Base-by-base conservation (phyloP, 1,140 invertebrate species). In the Elymnias hypermnestra region DNA sequence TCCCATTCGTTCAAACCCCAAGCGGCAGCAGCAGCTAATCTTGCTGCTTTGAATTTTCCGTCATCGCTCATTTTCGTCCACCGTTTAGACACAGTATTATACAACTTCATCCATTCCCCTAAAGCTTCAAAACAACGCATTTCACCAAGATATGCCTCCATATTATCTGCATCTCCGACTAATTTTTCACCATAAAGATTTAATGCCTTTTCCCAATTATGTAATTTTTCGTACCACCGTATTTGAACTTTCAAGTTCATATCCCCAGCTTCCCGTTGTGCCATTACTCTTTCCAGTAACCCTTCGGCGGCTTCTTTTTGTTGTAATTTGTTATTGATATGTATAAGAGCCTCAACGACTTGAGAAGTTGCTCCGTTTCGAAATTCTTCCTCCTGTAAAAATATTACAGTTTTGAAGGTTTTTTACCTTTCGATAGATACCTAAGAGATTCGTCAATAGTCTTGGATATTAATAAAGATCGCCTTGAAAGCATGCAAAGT, bases 321-420 rank as follows among this genome's bases (percentile, higher is more conserved):
- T 72, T 99, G 98, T 6, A 99, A 84, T 83, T 99, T 99, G 73
- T 99, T 99, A 68, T 99, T 99, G 49, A 99, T 99, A 7, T 96
- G 95, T 61, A 99, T 99, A 0, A 99, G 86, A 2, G 95, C 92
- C 72, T 98, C 97, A 2, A 98, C 92, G 0, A 98, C 94, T 50
- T 94, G 92, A 13, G 93, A 91, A 15, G 89, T 93, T 6, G 83
- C 72, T 21, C 86, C 87, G 13, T 67, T 77, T 55, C 90, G 91
- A 66, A 99, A 99, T 74, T 99, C 97, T 65, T 98, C 95, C 85
- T 99, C 98, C 87, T 85, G 31, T 22, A 49, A 62, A 33, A 48
- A 40, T 23, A 45, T 10, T 28, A 31, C 7, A 41, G 23, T 15
- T 33, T 35, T 9, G n/a, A n/a, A n/a, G n/a, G n/a, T n/a, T n/a